These are phyloP conservation scores for Brachionus angularis DNA, from an alignment of 1,140 invertebrate species.

Conservation along the genomic window DNA sequence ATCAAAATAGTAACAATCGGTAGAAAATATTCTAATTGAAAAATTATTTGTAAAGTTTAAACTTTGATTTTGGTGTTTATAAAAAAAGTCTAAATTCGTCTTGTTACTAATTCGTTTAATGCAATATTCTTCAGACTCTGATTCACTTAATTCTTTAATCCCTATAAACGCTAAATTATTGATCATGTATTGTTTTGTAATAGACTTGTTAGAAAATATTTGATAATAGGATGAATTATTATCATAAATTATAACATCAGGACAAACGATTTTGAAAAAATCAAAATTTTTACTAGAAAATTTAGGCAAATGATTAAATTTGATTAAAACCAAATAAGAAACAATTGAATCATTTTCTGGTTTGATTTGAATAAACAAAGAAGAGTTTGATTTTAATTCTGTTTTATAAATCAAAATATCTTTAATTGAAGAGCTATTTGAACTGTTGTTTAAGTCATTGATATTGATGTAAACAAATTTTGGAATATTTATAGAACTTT, in stretches of 20 bases:
- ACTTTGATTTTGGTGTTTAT: not conserved
- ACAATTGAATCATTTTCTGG: not conserved
- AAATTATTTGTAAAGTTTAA: slow-evolving; percentile 46
- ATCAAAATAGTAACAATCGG: slow-evolving; percentile 47
- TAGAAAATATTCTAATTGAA: slow-evolving; percentile 44
- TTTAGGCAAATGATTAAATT: slow-evolving; percentile 19
- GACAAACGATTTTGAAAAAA: not conserved
- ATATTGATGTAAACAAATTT: no score
- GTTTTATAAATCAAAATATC: not conserved
- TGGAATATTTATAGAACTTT: not conserved
- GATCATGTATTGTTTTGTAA: not conserved
- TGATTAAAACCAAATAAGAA: not conserved
- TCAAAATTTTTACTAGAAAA: not conserved
- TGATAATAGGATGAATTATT: not conserved
- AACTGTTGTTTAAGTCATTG: not conserved
- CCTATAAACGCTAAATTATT: not conserved
- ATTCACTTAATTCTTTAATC: not conserved
- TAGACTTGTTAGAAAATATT: slow-evolving; percentile 9
- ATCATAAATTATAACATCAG: not conserved
- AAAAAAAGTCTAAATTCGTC: no score
- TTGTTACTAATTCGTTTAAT: not conserved
- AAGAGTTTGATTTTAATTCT: not conserved
- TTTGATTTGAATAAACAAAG: slow-evolving; percentile 4
- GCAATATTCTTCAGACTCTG: not conserved
- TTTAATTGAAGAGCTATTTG: not conserved